Conservation (phyloP, 2,113 vertebrate species). For the Piprites chloris region DNA sequence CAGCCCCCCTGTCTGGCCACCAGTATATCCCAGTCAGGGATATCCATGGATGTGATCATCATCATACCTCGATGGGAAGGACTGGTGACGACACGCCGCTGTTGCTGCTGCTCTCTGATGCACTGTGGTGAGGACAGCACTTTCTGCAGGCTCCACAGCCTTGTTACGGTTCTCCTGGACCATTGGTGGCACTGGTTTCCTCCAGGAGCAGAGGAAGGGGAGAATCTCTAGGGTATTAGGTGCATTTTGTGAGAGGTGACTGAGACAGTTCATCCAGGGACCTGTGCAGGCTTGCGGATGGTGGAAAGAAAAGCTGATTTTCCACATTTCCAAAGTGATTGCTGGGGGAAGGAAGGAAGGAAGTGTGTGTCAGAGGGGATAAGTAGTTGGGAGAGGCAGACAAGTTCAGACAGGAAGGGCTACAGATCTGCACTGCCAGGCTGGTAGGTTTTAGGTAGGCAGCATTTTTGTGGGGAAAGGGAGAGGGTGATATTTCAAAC, state of each 20-base stretch:
- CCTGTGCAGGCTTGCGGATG: neutral
- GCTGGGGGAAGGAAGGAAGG: neutral
- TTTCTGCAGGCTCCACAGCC: neutral
- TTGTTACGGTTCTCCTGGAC: rapidly evolving
- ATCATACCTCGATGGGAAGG: no score
- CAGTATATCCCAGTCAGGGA: neutral
- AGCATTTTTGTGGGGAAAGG: no score
- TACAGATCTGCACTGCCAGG: neutral
- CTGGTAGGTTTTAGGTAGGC: neutral
- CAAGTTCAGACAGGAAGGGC: neutral
- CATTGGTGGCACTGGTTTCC: neutral
- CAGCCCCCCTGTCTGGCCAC: neutral
- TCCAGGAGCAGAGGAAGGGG: neutral
- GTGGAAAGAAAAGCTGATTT: neutral
- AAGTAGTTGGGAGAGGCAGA: neutral
- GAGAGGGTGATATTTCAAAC: neutral
- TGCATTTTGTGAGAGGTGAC: neutral
- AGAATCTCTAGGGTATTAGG: neutral
- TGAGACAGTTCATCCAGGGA: neutral
- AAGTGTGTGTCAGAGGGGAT: neutral
- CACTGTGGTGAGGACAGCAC: neutral
- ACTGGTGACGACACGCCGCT: neutral
- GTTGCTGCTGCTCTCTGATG: neutral
- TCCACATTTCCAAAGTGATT: neutral
- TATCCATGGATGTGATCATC: neutral